Evolutionary conservation across 2,797 vertebrate genomes (phyloP).

Genomic region (Numenius phaeopus): DNA sequence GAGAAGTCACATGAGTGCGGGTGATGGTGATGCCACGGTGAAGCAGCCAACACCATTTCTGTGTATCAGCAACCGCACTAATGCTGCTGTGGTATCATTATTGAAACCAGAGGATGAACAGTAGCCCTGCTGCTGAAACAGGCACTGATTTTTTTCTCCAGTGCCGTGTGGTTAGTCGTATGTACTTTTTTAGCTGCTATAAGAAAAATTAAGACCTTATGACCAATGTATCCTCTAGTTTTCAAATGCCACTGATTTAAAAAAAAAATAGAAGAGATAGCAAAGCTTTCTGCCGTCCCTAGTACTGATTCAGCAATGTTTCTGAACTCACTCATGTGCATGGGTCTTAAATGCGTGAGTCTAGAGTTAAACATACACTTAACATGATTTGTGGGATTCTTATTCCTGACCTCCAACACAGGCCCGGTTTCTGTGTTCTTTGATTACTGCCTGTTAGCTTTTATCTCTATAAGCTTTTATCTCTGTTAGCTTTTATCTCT

Average conservation of each 20-base stretch:
- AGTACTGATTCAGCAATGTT: neutral
- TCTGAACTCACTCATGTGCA: neutral
- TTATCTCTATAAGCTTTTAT: neutral
- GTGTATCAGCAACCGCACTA: neutral
- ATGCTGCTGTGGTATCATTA: neutral
- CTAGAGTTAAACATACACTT: neutral
- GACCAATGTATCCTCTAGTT: neutral
- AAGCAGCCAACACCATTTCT: neutral
- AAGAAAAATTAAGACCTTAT: neutral
- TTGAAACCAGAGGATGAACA: neutral
- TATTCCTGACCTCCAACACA: neutral
- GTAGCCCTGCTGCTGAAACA: neutral
- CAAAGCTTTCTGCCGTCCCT: neutral
- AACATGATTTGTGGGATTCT: neutral
- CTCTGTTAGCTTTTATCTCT: too few species aligned
- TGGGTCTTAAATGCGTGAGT: neutral
- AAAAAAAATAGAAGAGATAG: neutral
- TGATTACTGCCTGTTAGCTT: constrained; percentile 52
- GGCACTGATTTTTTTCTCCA: neutral
- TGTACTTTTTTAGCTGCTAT: neutral
- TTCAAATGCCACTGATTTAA: neutral
- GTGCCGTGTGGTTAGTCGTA: neutral
- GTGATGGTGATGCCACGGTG: neutral
- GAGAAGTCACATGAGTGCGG: rapidly evolving
- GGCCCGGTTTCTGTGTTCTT: constrained; percentile 30